Evolutionary conservation across 92 coral and sea anemone genomes (phyloP).

Genomic region (Phenganax subtilis): DNA sequence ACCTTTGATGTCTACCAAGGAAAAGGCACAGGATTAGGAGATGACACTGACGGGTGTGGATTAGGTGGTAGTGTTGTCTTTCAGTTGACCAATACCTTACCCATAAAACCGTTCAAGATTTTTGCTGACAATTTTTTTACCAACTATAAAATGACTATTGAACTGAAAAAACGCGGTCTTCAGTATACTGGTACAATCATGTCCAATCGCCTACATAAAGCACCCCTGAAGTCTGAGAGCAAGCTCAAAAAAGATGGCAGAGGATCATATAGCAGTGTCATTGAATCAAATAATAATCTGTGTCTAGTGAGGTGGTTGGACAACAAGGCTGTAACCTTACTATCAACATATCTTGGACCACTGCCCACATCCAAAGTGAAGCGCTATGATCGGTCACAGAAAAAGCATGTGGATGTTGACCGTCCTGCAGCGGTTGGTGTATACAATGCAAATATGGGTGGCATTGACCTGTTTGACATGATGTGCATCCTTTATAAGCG

Average conservation of each 20-base stretch:
- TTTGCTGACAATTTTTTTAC: constrained; percentile 32
- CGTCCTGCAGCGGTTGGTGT: constrained; percentile 11
- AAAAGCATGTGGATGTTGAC: constrained; percentile 21
- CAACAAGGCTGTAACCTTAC: constrained; percentile 18
- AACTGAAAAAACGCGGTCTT: constrained; percentile 7
- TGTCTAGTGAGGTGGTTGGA: constrained; percentile 5
- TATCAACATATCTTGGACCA: constrained; percentile 19
- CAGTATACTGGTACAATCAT: neutral
- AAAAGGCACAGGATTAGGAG: constrained; percentile 11
- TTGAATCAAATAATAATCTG: neutral
- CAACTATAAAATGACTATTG: constrained; percentile 16
- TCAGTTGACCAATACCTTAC: constrained; percentile 28
- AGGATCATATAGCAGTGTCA: constrained; percentile 3
- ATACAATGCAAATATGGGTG: constrained; percentile 18
- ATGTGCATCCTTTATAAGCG: neutral
- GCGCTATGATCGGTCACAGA: constrained; percentile 4
- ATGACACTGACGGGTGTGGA: constrained; percentile 7
- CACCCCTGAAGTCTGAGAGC: constrained; percentile 9
- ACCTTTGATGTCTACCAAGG: constrained; percentile 29
- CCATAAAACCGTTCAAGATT: constrained; percentile 25
- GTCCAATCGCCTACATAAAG: constrained; percentile 1
- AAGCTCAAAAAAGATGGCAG: constrained; percentile 13
- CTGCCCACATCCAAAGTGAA: constrained; percentile 4
- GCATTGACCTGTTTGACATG: constrained; percentile 20
- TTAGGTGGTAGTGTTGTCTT: constrained; percentile 19